Conservation (phyloP, 2,797 vertebrate species). For the Hirundo rustica region DNA sequence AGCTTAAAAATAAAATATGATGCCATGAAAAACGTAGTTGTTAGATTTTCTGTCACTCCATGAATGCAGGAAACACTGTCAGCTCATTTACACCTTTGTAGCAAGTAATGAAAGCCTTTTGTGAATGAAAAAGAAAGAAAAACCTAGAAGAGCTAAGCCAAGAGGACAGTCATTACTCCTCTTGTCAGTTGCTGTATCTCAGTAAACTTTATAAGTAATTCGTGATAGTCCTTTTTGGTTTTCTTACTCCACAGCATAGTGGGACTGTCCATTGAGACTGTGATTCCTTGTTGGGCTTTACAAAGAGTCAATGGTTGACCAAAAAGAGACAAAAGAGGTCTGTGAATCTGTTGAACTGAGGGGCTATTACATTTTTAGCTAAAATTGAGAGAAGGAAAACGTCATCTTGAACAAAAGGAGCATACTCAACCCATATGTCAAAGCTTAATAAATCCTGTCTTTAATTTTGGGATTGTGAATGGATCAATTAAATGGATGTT, state of each 20-base stretch:
- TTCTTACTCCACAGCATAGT: neutral
- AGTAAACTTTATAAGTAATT: constrained; percentile 60
- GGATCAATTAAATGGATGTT: constrained; percentile 42
- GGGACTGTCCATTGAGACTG: constrained; percentile 22
- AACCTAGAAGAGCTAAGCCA: neutral
- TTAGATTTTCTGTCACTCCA: neutral
- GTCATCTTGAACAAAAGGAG: constrained; percentile 43
- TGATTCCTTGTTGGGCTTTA: constrained; percentile 52
- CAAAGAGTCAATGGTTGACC: constrained; percentile 47
- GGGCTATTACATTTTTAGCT: constrained; percentile 48
- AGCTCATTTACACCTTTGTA: constrained; percentile 24
- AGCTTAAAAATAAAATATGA: neutral
- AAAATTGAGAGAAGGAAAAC: constrained; percentile 26
- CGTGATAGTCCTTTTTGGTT: neutral
- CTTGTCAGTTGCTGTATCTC: constrained; percentile 11
- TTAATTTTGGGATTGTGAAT: constrained; percentile 52
- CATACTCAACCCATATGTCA: constrained; percentile 43
- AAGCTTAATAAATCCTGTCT: constrained; percentile 48
- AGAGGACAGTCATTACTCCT: constrained; percentile 34
- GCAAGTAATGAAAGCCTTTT: neutral
- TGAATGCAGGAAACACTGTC: neutral
- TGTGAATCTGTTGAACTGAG: constrained; percentile 54
- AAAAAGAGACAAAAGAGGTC: constrained; percentile 50
- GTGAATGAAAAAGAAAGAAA: neutral
- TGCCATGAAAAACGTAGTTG: neutral